A percentile compares a stretch with the other conserved stretches of the same genome.
Conservation (phyloP, 2,797 vertebrate genomes). For the Pseudotriccus pelzelni region DNA sequence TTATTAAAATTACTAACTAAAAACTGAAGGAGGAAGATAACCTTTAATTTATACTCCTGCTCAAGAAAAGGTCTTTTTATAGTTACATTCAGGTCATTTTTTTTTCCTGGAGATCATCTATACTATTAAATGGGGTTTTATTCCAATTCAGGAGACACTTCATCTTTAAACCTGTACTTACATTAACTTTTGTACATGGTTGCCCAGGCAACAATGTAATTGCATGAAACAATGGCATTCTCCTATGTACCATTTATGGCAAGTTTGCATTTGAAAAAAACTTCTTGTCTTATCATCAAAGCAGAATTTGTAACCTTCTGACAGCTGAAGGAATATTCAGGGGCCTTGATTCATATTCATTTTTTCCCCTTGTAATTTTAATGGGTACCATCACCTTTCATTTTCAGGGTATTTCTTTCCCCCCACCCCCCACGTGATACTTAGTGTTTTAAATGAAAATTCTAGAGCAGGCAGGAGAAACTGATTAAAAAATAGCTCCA, state of each 20-base stretch:
- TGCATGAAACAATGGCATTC: conserved; percentile 77
- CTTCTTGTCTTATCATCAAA: conserved; percentile 69
- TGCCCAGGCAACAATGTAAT: conserved; percentile 78
- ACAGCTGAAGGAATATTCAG: conserved; percentile 64
- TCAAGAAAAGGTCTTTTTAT: conserved; percentile 57
- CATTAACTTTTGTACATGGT: conserved; percentile 75
- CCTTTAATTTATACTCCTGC: conserved; percentile 50
- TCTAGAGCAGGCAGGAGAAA: conserved; percentile 26
- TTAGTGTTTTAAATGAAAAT: conserved; percentile 51
- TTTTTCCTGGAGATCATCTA: conserved; percentile 31
- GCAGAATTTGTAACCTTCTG: conserved; percentile 69
- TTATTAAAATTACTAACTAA: conserved; percentile 7
- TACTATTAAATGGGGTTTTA: conserved; percentile 53
- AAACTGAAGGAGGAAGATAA: conserved; percentile 41
- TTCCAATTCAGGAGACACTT: conserved; percentile 69
- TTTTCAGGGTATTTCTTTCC: conserved; percentile 47
- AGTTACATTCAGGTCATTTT: conserved; percentile 51
- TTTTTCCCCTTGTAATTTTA: conserved; percentile 67
- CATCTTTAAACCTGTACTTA: conserved; percentile 75
- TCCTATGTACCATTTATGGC: conserved; percentile 64
- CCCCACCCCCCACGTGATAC: not conserved
- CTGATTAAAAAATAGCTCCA: conserved; percentile 54
- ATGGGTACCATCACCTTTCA: conserved; percentile 57
- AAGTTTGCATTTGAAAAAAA: conserved; percentile 71
- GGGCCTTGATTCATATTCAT: conserved; percentile 62